Percentiles rank a stretch among this genome's conserved stretches.
Evolutionary conservation across 2,888 invertebrate species (phyloP).

Genomic region (Pristionchus maxplancki): DNA sequence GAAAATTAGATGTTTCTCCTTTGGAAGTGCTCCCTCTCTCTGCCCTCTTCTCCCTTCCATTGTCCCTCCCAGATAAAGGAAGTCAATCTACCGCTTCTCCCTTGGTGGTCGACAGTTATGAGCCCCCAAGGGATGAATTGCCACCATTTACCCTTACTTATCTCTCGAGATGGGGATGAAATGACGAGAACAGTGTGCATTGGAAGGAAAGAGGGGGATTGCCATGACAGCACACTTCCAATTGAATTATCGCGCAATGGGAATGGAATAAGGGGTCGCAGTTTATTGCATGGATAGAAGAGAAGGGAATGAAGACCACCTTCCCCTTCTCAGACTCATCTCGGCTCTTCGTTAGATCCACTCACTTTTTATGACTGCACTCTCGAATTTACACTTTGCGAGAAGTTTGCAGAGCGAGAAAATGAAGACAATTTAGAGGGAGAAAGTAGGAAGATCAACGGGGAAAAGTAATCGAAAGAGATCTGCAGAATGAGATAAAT

Average conservation of each 20-base stretch:
- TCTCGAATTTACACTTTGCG: slow-evolving; percentile 19
- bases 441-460: not conserved
- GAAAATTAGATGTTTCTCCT: slow-evolving; percentile 15
- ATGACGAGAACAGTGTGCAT: not conserved
- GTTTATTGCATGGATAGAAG: not conserved
- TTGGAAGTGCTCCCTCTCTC: not conserved
- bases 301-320: not conserved
- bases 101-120: slow-evolving; percentile 15
- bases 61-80: not conserved
- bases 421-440: not conserved
- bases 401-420: not conserved
- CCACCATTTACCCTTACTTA: not conserved
- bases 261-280: not conserved
- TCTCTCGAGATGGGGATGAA: not conserved
- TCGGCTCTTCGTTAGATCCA: slow-evolving; percentile 27
- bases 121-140: not conserved
- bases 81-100: slow-evolving; percentile 6
- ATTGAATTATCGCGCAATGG: slow-evolving; percentile 8
- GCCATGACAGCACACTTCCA: not conserved
- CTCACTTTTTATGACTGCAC: slow-evolving; percentile 38
- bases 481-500: not conserved
- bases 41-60: not conserved
- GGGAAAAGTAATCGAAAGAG: not conserved
- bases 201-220: not conserved
- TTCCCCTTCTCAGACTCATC: slow-evolving; percentile 16